These are phyloP conservation scores for Acyrthosiphon pisum DNA, from an alignment of 1,140 invertebrate species.

Conservation along the genomic window DNA sequence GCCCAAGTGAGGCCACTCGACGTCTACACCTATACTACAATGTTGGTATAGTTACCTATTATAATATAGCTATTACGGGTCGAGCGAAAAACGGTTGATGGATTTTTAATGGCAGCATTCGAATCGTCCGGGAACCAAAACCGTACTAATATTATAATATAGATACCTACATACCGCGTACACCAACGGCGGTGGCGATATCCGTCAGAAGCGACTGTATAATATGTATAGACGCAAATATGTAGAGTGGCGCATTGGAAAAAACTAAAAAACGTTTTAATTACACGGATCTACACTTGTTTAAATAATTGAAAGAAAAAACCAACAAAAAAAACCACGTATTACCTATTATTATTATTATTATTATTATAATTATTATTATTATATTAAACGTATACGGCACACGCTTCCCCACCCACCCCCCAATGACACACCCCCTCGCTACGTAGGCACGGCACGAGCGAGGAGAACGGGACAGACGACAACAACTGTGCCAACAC, in stretches of 20 bases:
- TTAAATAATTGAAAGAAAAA: slow-evolving; percentile 20
- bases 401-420: no score
- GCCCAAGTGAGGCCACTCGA: not conserved
- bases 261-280: slow-evolving; percentile 31
- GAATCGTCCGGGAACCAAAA: not conserved
- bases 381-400: not conserved
- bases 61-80: not conserved
- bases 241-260: not conserved
- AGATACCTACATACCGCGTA: not conserved
- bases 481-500: slow-evolving; percentile 52
- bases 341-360: not conserved
- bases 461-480: not conserved
- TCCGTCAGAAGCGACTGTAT: not conserved
- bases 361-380: not conserved
- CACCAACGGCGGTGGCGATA: not conserved
- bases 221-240: not conserved
- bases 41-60: not conserved
- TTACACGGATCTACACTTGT: slow-evolving; percentile 50
- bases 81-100: not conserved
- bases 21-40: not conserved
- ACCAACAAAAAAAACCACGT: not conserved
- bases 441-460: not conserved
- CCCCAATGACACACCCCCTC: not conserved
- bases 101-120: not conserved
- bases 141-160: not conserved